These are phyloP conservation scores for Chauna torquata DNA, from an alignment of 2,113 vertebrate genomes.

Conservation along the genomic window DNA sequence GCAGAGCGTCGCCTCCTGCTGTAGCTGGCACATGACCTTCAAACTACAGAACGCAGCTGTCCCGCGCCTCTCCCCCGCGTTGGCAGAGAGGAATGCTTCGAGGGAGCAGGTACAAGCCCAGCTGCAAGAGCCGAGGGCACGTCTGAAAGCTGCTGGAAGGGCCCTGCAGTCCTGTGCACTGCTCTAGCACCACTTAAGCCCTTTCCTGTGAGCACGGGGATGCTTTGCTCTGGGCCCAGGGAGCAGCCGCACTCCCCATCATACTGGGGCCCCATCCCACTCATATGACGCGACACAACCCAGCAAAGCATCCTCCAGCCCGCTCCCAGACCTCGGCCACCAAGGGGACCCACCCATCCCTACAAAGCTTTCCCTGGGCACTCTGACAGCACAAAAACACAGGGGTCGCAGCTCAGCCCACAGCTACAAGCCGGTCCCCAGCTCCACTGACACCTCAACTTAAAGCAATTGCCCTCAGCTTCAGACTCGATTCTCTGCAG, in stretches of 20 bases:
- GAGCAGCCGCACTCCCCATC: neutral
- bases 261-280: rapidly evolving
- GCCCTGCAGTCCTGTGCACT: rapidly evolving
- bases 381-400: neutral
- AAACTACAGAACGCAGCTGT: neutral
- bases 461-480: neutral
- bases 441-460: neutral
- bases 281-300: too few relatives aligned
- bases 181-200: neutral
- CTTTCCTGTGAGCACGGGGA: neutral
- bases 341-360: neutral
- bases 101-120: neutral
- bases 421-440: rapidly evolving
- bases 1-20: neutral
- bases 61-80: rapidly evolving
- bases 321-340: neutral
- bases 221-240: neutral
- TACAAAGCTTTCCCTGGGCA: neutral
- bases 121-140: rapidly evolving
- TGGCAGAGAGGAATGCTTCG: rapidly evolving
- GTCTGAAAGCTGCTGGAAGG: neutral
- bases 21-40: conserved; percentile 12
- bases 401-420: neutral
- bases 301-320: neutral
- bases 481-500: neutral